These are phyloP conservation scores for Macrophya alboannulata DNA, from an alignment of 2,888 invertebrate species.

Conservation along the genomic window DNA sequence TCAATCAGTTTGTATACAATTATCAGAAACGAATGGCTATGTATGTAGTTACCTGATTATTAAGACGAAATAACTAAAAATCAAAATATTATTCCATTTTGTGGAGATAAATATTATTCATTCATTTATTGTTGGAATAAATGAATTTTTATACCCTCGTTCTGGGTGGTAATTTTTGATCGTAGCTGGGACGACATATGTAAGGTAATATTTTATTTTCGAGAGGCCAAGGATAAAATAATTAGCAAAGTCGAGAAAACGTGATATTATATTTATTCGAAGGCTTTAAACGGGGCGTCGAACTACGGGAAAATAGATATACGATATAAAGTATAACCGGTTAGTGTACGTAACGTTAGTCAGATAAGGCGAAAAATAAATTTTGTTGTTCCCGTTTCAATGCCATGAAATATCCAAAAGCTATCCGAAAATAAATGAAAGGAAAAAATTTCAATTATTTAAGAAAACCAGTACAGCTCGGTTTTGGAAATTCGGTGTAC, in stretches of 20 bases:
- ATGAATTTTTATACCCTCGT: background rate
- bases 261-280: background rate
- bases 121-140: background rate
- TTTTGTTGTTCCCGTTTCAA: background rate
- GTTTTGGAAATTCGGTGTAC: no score
- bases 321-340: background rate
- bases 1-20: background rate
- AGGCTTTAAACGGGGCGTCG: slow-evolving; percentile 10
- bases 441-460: background rate
- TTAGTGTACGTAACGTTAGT: background rate
- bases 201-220: background rate
- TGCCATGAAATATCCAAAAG: background rate
- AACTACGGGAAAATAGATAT: background rate
- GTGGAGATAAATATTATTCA: background rate
- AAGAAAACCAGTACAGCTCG: no score
- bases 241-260: background rate
- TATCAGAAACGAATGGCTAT: background rate
- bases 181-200: background rate
- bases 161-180: background rate
- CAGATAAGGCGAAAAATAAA: background rate
- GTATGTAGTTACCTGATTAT: no score
- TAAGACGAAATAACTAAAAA: background rate
- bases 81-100: background rate
- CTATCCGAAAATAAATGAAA: background rate
- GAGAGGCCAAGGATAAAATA: slow-evolving; percentile 17